A percentile compares a stretch with the other conserved stretches of the same genome.
phyloP scores from a whole-genome alignment of 2,113 vertebrate genomes.

The Cyanistes caeruleus region DNA sequence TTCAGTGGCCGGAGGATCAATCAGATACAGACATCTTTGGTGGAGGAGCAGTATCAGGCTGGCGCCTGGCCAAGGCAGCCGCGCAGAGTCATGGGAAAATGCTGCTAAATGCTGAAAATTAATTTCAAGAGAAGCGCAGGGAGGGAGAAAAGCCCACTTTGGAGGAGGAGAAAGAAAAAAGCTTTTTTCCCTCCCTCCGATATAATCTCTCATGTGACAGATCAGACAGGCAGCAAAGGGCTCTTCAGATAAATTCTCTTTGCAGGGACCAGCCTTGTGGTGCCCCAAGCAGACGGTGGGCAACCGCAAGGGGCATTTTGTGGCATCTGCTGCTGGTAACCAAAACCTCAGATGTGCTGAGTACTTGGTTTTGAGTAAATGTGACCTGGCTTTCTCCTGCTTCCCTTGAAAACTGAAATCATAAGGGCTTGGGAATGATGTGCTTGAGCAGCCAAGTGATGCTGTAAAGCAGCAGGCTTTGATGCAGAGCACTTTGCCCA shows the following conservation, averaged over 20 bases:
- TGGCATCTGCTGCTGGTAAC: not conserved
- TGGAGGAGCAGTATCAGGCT: conserved; percentile 5
- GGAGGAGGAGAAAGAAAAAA: not conserved
- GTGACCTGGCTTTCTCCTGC: not conserved
- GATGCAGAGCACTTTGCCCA: not conserved
- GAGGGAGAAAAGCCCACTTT: conserved; percentile 17
- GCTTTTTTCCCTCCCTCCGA: rapidly evolving
- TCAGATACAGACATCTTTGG: conserved; percentile 5
- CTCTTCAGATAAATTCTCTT: not conserved
- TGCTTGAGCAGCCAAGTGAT: not conserved
- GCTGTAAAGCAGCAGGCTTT: not conserved
- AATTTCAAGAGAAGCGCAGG: not conserved
- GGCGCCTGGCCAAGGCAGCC: not conserved
- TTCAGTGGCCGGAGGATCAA: not conserved
- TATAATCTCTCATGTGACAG: not conserved
- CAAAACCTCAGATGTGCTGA: not conserved
- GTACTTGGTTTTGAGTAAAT: not conserved
- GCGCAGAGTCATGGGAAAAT: not conserved
- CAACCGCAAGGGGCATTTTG: rapidly evolving
- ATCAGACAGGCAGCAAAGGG: not conserved
- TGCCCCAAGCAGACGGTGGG: rapidly evolving
- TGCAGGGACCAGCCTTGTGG: not conserved
- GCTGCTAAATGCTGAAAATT: conserved; percentile 40
- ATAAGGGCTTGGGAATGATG: not conserved
- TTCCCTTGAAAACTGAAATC: not conserved